Evolutionary conservation across 1,140 invertebrate species (phyloP), one percentile per base, ranked within the genome.

Genomic region (Archivesica marissinica): DNA sequence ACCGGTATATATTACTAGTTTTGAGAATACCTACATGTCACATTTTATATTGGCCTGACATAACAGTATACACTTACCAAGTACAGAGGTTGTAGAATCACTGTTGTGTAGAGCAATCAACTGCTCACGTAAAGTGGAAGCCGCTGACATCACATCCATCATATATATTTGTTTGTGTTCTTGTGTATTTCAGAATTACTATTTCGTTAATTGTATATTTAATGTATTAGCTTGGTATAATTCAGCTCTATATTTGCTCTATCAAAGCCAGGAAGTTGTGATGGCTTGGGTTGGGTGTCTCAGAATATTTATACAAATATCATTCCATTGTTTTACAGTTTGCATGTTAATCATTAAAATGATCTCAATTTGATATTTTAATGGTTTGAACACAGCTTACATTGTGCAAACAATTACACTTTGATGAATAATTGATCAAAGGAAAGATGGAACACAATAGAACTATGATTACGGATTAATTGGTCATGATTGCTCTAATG

Each of bases 191-290:
- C 9, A 66, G 2, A 39, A n/a, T 13, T 17, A 38, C 20, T 66
- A 20, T 4, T 66, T n/a, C n/a, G n/a, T n/a, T n/a, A n/a, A n/a
- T n/a, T n/a, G n/a, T 13, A 39, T n/a, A 20, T 66, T 35, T 17
- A 66, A 66, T 66, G 15, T 38, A 9, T 66, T 66, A 66, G 64
- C 64, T 66, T 66, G 64, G 30, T 66, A 20, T 38, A 38, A 38
- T 7, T 39, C 35, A 7, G 20, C 30, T 66, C 35, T 39, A 38
- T 66, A 7, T 33, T 23, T 66, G 30, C 41, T 38, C 20, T 39
- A 6, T 4, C 35, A 17, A 9, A 38, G 35, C 2, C 30, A 61
- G 15, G 4, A 54, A 23, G n/a, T n/a, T 11, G 50, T n/a, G 7
- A 9, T 54, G 50, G 50, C 50, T 54, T 54, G 50, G 50, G 50